phyloP scores from a whole-genome alignment of 2,888 invertebrate genomes.

The Dysmachus trigonus region DNA sequence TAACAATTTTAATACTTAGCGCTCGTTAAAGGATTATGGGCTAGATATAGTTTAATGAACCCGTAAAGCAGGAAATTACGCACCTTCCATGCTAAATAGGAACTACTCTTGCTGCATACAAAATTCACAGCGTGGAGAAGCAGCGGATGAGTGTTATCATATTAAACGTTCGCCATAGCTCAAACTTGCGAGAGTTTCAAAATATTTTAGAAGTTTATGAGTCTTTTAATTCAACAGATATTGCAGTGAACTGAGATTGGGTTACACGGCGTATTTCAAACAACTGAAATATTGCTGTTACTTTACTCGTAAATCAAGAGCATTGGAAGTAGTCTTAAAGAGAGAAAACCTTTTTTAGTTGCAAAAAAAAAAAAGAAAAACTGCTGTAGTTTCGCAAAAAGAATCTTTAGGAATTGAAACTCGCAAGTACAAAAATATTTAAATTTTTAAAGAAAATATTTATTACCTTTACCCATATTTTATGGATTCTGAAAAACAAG shows the following conservation, averaged over 20 bases:
- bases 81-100: slow-evolving; percentile 24
- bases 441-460: too few species aligned
- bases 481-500: too few species aligned
- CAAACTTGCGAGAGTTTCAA: not conserved
- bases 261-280: not conserved
- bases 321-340: too few species aligned
- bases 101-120: slow-evolving; percentile 20
- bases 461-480: too few species aligned
- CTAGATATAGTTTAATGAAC: slow-evolving; percentile 3
- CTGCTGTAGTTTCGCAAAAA: too few species aligned
- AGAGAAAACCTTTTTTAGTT: too few species aligned
- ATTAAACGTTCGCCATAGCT: not conserved
- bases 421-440: too few species aligned
- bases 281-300: not conserved
- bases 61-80: slow-evolving; percentile 32
- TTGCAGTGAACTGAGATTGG: not conserved
- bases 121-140: not conserved
- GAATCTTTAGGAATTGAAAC: too few species aligned
- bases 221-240: not conserved
- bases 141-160: not conserved
- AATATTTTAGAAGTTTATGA: not conserved
- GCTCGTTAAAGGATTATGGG: not conserved
- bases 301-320: not conserved
- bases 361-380: too few species aligned
- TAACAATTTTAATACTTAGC: not conserved